Evolutionary conservation across 2,888 invertebrate genomes (phyloP), one percentile per base, ranked within the genome.

Genomic region (Cheilosia urbana): DNA sequence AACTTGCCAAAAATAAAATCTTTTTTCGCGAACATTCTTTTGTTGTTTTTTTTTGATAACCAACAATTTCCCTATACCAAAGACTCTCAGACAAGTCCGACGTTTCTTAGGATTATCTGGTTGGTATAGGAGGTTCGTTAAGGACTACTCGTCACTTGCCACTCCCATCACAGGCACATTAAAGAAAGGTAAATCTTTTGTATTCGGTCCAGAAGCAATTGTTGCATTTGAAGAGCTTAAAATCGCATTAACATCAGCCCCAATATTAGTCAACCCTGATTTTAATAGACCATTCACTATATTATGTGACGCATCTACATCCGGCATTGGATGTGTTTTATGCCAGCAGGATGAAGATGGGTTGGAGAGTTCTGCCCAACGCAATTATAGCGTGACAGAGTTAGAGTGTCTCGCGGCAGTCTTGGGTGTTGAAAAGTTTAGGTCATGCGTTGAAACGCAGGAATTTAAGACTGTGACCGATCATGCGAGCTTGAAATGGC

Each of bases 401-500:
- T 13, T 37, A 2, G 37, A 37, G 37, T 37, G 37, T 13, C 37
- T 37, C 1, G 37, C 37, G 11, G 37, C 37, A 4, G 37, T 37
- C 4, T 37, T 37, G 4, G 37, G 37, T 1, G 37, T 37, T 2
- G 42, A 75, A 55, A 51, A 75, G n/a, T 75, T 75, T 9, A n/a
- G 75, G 7, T 53, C 75, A 1, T 75, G 53, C 9, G 13, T 75
- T 3, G 65, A 71, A 7, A 57, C 45, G 9, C 34, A 58, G 2
- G 42, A 71, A 37, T 71, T 71, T 17, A 71, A 27, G 1, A 34
- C 49, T 7, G 21, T 57, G 2, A 66, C 37, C 0, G 37, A 37
- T 2, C 37, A 37, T 66, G 45, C 75, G 24, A 65, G 47, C 15
- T 47, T 76, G 6, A 30, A 53, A n/a, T 76, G 63, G 73, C 62